Evolutionary conservation across 1,140 invertebrate species (phyloP), one percentile per base, ranked within the genome.

Genomic region (Aleiodes sp.): DNA sequence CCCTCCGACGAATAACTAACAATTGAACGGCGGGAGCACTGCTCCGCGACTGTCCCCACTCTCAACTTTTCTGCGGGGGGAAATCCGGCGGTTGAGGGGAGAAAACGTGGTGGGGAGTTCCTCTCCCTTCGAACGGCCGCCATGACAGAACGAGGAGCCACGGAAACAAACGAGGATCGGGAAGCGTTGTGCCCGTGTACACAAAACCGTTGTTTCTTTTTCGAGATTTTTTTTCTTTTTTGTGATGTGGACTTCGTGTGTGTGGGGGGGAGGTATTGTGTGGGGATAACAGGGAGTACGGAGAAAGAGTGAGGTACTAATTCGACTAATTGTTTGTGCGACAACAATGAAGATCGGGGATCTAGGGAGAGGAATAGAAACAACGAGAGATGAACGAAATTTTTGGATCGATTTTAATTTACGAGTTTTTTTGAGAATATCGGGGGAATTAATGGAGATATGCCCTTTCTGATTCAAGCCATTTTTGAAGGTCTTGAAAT

Each of bases 21-120:
- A 78, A 82, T 80, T 83, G 81, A 78, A 73, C 74, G 73, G 70
- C 64, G 10, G 29, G 6, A n/a, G 71, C 65, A 46, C 66, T 66
- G 72, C 65, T 28, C 46, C 12, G 37, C 12, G 28, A 14, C 2
- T 12, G 26, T 63, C 61, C 61, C 61, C 61, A 63, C 61, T 63
- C 61, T 63, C 35, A 35, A 21, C 16, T 62, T 28, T 24, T 8
- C 8, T 4, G 26, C 3, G 14, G 56, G 28, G 56, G 24, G 28
- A n/a, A 12, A 59, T 29, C 26, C n/a, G 33, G 16, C 2, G n/a
- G 57, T 60, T 29, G 24, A 12, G 52, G 19, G 16, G 24, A 24
- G 19, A 9, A 26, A 26, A 6, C 14, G 14, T n/a, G 56, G 12
- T 4, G 2, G 28, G 24, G 56, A 21, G 10, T 28, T 14, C 16